A percentile compares a stretch with the other conserved stretches of the same genome.
Evolutionary conservation across 2,888 invertebrate species (phyloP).

Genomic region (Gastrophysa polygoni): DNA sequence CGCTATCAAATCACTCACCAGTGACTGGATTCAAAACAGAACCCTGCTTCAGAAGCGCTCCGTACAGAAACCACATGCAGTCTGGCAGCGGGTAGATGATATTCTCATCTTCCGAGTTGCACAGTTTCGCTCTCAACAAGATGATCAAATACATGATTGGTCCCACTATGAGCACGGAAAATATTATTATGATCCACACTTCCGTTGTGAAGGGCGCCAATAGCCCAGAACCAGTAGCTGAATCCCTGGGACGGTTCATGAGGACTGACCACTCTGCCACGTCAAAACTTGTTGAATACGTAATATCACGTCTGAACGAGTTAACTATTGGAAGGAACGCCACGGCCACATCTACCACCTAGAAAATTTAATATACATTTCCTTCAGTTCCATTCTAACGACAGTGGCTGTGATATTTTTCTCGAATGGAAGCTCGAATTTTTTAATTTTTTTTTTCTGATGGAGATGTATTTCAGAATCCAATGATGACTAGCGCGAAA

Average conservation of each 20-base stretch:
- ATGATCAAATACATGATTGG: conserved; percentile 79
- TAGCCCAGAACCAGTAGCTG: conserved; percentile 82
- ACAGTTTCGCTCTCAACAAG: conserved; percentile 66
- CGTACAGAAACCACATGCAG: conserved; percentile 88
- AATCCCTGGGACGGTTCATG: conserved; percentile 79
- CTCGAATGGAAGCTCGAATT: no score
- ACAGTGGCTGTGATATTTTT: neutral
- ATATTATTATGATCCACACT: conserved; percentile 69
- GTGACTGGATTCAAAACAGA: conserved; percentile 79
- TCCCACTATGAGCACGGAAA: conserved; percentile 75
- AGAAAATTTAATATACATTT: conserved; percentile 28
- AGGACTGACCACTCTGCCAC: conserved; percentile 81
- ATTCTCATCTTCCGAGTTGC: conserved; percentile 64
- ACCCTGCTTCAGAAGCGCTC: conserved; percentile 86
- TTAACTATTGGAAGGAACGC: conserved; percentile 73
- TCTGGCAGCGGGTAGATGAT: conserved; percentile 67
- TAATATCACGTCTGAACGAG: conserved; percentile 62
- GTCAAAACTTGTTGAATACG: conserved; percentile 71
- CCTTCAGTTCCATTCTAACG: neutral
- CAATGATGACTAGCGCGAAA: no score
- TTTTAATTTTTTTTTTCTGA: no score
- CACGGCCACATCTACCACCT: conserved; percentile 80
- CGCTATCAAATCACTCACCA: no score
- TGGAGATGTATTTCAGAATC: no score
- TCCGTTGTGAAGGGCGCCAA: conserved; percentile 78